Evolutionary conservation across 2,888 invertebrate species (phyloP).

Genomic region (Rhagium mordax): DNA sequence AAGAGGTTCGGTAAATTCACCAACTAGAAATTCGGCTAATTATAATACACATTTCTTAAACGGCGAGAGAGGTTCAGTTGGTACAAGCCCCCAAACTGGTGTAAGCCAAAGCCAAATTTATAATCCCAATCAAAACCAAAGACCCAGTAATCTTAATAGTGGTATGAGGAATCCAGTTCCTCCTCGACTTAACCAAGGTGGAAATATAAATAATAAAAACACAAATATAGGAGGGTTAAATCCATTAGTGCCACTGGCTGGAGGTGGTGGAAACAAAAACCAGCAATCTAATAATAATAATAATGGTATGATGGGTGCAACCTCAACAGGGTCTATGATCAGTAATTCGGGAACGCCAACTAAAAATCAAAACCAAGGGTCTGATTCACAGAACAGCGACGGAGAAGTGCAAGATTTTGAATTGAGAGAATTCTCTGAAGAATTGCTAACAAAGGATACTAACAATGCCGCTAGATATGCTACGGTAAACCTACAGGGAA

Average conservation of each 20-base stretch:
- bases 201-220: not conserved
- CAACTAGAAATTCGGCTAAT: constrained; percentile 11
- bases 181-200: not conserved
- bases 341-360: not conserved
- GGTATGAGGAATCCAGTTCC: not conserved
- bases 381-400: not conserved
- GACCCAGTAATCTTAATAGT: not conserved
- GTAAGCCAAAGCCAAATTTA: not conserved
- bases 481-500: constrained; percentile 82
- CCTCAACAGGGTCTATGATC: constrained; percentile 15
- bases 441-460: constrained; percentile 79
- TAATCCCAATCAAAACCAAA: constrained; percentile 8
- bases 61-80: constrained; percentile 35
- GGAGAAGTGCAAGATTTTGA: constrained; percentile 60
- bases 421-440: constrained; percentile 80
- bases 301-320: constrained; percentile 13
- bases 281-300: not conserved
- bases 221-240: not conserved
- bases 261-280: constrained; percentile 1
- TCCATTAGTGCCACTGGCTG: not conserved
- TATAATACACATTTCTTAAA: constrained; percentile 41
- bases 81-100: not conserved
- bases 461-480: constrained; percentile 83
- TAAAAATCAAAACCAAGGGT: not conserved
- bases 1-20: not conserved